Evolutionary conservation across 2,888 invertebrate genomes (phyloP), one percentile per base, ranked within the genome.

Genomic region (Xylota sylvarum): DNA sequence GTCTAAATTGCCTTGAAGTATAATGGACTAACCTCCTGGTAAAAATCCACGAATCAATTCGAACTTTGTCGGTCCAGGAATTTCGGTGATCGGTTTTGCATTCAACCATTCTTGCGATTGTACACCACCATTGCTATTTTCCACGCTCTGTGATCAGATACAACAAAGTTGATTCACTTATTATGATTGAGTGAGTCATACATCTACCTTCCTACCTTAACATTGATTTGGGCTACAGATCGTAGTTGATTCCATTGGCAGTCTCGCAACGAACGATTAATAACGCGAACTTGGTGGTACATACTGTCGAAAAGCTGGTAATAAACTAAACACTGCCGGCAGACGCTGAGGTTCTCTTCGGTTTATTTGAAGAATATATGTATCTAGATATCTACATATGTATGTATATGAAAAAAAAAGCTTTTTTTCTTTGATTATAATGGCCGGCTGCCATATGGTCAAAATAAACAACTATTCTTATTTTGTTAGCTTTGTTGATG

Each of bases 1-100:
- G 23, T 35, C 4, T 2, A 0, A 17, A 1, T 72, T 4, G 69
- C 65, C 23, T 23, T 23, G 23, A 23, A 23, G 23, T 2, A 35
- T 86, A 10, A 12, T 7, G 0, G 19, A 5, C 30, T 84, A 83
- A 64, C 90, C 90, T 1, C 90, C 89, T 1, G 90, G 90, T 5
- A 90, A 69, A 43, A 88, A 88, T 19, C 79, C 69, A 14, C 50
- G 62, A 50, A 89, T 23, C 4, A 89, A 30, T 9, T 78, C 43
- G 6, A 87, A 70, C 19, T 65, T 78, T 9, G 84, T 77, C 12
- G 88, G 88, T 14, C 88, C 88, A 0, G 89, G 89, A 67, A 89
- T 87, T 40, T 74, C 73, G 10, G 46, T 64, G 30, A 67, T 72
- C 12, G 89, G 88, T 27, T 76, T 80, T 0, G 89, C 78, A 0